These are phyloP conservation scores for Nymphalis io DNA, from an alignment of 1,140 invertebrate genomes.

Conservation along the genomic window DNA sequence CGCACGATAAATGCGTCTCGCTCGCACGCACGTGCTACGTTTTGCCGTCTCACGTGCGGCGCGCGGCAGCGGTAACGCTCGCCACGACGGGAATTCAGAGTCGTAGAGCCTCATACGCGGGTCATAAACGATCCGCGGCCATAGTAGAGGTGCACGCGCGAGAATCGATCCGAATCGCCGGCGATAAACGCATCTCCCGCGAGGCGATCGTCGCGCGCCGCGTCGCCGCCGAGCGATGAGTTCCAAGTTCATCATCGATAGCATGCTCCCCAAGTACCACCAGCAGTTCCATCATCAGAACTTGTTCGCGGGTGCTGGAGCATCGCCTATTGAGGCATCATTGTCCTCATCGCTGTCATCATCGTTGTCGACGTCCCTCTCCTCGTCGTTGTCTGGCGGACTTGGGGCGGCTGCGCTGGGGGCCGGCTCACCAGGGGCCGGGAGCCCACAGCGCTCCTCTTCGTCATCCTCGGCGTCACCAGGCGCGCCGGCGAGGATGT, in stretches of 20 bases:
- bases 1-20: conserved; percentile 47
- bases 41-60: conserved; percentile 67
- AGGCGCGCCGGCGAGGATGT: conserved; percentile 84
- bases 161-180: conserved; percentile 78
- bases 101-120: conserved; percentile 80
- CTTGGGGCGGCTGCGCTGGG: conserved; percentile 73
- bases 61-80: conserved; percentile 76
- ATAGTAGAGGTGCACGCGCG: conserved; percentile 80
- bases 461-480: conserved; percentile 76
- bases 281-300: conserved; percentile 82
- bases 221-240: conserved; percentile 88
- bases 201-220: conserved; percentile 79
- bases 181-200: conserved; percentile 78
- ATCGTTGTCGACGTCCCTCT: conserved; percentile 83
- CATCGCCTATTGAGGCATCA: conserved; percentile 78
- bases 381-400: conserved; percentile 85
- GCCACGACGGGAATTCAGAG: conserved; percentile 78
- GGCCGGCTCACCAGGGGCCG: conserved; percentile 79
- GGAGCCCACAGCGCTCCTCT: conserved; percentile 78
- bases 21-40: conserved; percentile 60
- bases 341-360: conserved; percentile 85
- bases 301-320: conserved; percentile 80
- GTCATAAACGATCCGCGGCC: conserved; percentile 80
- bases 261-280: conserved; percentile 96
- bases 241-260: conserved; percentile 98